Evolutionary conservation across 2,113 vertebrate species (phyloP).

Genomic region (Rhodinocichla rosea): DNA sequence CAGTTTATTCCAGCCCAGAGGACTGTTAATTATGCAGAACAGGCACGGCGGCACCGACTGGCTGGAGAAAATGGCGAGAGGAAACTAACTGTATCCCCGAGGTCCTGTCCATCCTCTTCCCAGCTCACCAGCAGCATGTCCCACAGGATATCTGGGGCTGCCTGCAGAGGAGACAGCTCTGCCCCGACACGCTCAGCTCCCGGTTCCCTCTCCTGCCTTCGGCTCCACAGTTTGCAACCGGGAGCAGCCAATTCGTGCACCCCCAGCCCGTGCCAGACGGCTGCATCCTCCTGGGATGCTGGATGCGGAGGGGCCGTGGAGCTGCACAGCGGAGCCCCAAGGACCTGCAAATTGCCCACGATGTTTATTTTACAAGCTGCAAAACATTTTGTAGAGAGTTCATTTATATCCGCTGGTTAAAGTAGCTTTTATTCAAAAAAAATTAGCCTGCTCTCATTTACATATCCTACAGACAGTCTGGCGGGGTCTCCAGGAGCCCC

Average conservation of each 20-base stretch:
- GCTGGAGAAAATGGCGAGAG: background rate
- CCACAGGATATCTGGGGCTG: background rate
- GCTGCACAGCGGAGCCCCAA: background rate
- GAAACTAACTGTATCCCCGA: background rate
- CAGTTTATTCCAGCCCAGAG: background rate
- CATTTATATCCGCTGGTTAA: background rate
- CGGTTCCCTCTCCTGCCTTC: background rate
- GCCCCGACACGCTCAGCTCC: background rate
- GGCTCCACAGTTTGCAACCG: accelerated
- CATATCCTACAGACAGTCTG: conserved; percentile 51
- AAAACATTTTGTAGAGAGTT: background rate
- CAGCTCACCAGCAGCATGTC: background rate
- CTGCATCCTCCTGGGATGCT: background rate
- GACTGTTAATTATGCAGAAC: background rate
- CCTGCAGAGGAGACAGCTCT: background rate
- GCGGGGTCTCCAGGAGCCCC: background rate
- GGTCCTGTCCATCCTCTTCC: background rate
- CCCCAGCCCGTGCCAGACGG: background rate
- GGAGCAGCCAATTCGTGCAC: background rate
- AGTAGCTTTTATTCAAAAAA: background rate
- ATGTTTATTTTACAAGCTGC: conserved; percentile 21
- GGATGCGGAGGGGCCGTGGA: background rate
- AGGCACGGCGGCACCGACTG: background rate
- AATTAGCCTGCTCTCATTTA: conserved; percentile 13
- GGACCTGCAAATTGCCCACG: conserved; percentile 3